Base-by-base conservation (phyloP, 37 sponge, comb jelly and placozoan genomes). In the Sycon ciliatum region DNA sequence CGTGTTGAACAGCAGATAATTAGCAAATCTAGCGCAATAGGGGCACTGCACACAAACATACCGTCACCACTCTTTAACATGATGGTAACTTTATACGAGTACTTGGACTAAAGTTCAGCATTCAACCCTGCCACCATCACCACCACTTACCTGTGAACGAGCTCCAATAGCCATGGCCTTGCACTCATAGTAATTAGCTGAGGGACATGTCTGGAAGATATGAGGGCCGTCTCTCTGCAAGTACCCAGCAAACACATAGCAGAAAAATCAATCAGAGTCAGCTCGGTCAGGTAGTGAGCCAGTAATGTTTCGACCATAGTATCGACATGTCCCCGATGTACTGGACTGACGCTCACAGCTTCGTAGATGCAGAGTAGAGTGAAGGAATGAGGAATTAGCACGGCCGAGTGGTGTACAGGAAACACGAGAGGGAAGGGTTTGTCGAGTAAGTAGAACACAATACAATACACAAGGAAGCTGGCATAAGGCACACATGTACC, bases 161-260 rank as follows among this genome's bases (percentile, higher is more conserved):
- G 99, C 87, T 32, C 99, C 99, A 74, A 96, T 96, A 30, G 99
- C 87, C 99, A 96, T 96, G n/a, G 85, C 84, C 76, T 86, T 88
- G 78, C 99, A 96, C 73, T 96, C 90, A 63, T 86, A 92, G 65
- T 78, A 92, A 79, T 96, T 92, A 13, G 99, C 83, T 16, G 99
- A 96, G 22, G 99, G 99, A 78, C 90, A 96, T 3, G 86, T 83
- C 69, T 96, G 87, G 72, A 73, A 92, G 42, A 96, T 39, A 68
- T 96, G 93, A 33, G 93, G 89, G 0, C 99, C 99, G 32, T 76
- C 75, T 24, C 60, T 36, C 86, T 90, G 60, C 34, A 58, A 16
- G 58, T 3, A 36, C 9, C 16, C 7, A 7, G 29, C 9, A 67
- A 11, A 11, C 39, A 11, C 35, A 38, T 20, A 20, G 16, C 64